Evolutionary conservation across 2,797 vertebrate genomes (phyloP), one percentile per base, ranked within the genome.

Genomic region (Columba guinea): DNA sequence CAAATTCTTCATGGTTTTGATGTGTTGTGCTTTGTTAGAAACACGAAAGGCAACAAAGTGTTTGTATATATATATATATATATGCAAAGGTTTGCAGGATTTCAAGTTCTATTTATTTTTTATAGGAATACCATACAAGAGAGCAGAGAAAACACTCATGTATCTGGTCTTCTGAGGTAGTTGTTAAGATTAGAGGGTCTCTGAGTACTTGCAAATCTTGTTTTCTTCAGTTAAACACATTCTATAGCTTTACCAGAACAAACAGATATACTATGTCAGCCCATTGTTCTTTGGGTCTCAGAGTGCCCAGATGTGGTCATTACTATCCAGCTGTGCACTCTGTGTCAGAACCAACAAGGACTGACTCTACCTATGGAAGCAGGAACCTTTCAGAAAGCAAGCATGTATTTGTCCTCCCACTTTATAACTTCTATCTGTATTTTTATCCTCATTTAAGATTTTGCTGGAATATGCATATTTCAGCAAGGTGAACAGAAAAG

Each of bases 321-420:
- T 32, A 22, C 8, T 20, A 32, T 19, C 39, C 52, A 73, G 13
- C 26, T 32, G 35, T 0, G 0, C n/a, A 74, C 5, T 3, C 28
- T 78, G 32, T 69, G 28, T 27, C 60, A 79, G 44, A 75, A 53
- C 21, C 12, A 52, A 21, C 39, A 83, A 63, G 26, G 32, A 82
- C 17, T 49, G 27, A 51, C 21, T 5, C 17, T 23, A 28, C 22
- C 3, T 37, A 8, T 20, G 21, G 26, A 51, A 71, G 16, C 19
- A 77, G 21, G 26, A 78, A 63, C 20, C 9, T 67, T 39, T 27
- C 30, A 73, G 63, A 69, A 82, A 51, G 7, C 5, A 83, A 49
- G 13, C 5, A 56, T 44, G 4, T 21, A 23, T 70, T 80, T 53
- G 5, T 26, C n/a, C 32, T 62, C 37, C 12, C 41, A 65, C 8